Percentiles rank a stretch among this genome's conserved stretches.
These are phyloP conservation scores for Acropora yongei DNA, from an alignment of 64 coral and sea anemone species.

Conservation along the genomic window DNA sequence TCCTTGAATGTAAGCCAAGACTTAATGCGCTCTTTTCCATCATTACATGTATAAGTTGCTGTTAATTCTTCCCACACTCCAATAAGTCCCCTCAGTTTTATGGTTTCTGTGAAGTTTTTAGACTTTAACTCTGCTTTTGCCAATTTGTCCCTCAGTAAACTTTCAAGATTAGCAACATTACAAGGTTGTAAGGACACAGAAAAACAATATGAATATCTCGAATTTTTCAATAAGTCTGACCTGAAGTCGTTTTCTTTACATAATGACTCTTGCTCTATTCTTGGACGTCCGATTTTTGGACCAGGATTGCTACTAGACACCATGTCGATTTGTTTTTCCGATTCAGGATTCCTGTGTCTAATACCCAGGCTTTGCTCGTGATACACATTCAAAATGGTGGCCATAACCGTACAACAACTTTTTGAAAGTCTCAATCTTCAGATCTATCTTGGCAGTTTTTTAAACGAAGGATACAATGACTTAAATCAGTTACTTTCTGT, in stretches of 20 bases:
- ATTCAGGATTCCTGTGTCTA: too few relatives aligned
- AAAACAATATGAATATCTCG: slow-evolving; percentile 1
- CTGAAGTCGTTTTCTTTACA: slow-evolving; percentile 15
- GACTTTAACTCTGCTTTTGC: slow-evolving; percentile 29
- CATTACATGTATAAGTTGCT: not conserved
- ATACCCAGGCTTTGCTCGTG: too few relatives aligned
- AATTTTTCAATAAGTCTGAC: slow-evolving; percentile 23
- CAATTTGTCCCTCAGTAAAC: slow-evolving; percentile 38
- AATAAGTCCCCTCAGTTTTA: slow-evolving; percentile 38
- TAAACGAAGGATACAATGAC: slow-evolving; percentile 49
- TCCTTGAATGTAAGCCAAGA: not conserved
- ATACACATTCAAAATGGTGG: too few relatives aligned
- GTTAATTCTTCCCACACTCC: slow-evolving; percentile 31
- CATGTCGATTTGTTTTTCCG: too few relatives aligned
- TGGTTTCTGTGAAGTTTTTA: not conserved
- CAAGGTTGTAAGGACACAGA: slow-evolving; percentile 46
- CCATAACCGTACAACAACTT: slow-evolving; percentile 12
- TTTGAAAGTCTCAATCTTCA: slow-evolving; percentile 43
- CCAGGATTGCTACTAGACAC: too few relatives aligned
- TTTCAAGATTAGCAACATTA: slow-evolving; percentile 34
- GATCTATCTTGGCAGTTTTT: slow-evolving; percentile 24
- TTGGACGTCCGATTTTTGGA: slow-evolving; percentile 10
- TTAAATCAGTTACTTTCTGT: slow-evolving; percentile 52
- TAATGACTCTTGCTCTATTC: slow-evolving; percentile 31
- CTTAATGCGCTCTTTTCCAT: not conserved